Evolutionary conservation across 2,113 vertebrate genomes (phyloP), one percentile per base, ranked within the genome.

Genomic region (Alligator mississippiensis): DNA sequence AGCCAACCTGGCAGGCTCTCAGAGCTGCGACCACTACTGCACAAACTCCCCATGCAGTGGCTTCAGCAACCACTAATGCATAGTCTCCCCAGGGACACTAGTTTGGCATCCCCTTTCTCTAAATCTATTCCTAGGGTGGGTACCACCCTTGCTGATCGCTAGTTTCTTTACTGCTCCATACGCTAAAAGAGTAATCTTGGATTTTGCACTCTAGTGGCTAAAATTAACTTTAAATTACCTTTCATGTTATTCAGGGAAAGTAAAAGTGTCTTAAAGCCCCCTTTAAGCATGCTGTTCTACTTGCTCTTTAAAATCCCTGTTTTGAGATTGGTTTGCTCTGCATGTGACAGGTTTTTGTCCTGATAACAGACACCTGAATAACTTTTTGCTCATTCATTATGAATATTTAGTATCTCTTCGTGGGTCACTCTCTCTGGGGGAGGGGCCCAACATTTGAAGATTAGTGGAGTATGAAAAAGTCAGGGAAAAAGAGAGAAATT

Each of bases 351-450:
- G 30, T 70, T 91, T 92, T 88, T 5, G 9, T 70, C 63, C 17
- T 86, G 19, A 59, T 75, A 5, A 55, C 28, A 88, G n/a, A 34
- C 57, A 89, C 62, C 12, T 7, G 72, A 87, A 18, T 3, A 80
- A 1, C 0, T 72, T 83, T 92, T 87, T 78, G 0, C 3, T 85
- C 2, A 76, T 72, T 24, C 0, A 1, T 2, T 66, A 1, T 83
- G 77, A 5, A n/a, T 30, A 3, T 3, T 68, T 70, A 76, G 63
- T 75, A 4, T 3, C 1, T 11, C 4, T 47, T 82, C 18, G 30
- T 19, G 17, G n/a, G 66, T 28, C 66, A 30, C 63, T 80, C 80
- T 55, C 27, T 19, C 12, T 80, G 9, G 15, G 58, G n/a, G 14
- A 60, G 15, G 30, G 27, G 21, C 24, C 21, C 57, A 34, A 12